Evolutionary conservation across 2,113 vertebrate species (phyloP), one percentile per base, ranked within the genome.

Genomic region (Bostrychus sinensis): DNA sequence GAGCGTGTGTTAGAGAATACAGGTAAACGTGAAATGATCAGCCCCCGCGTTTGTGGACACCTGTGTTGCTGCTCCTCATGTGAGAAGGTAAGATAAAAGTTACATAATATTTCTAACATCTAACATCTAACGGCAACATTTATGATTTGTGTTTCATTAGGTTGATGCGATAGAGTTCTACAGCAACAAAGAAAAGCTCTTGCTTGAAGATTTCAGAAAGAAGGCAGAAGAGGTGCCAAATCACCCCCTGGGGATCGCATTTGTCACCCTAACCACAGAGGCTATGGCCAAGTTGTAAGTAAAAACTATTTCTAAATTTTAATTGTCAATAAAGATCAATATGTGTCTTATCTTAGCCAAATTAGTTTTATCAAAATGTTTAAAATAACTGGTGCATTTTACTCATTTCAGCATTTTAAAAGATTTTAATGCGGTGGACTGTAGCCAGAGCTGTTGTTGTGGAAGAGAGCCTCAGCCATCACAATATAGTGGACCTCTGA

Each of bases 111-210:
- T n/a, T n/a, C n/a, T n/a, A n/a, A n/a, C n/a, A n/a, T n/a, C n/a
- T n/a, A n/a, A n/a, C n/a, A n/a, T n/a, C n/a, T n/a, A n/a, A 39
- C 14, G 13, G 3, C 37, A 39, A 16, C 60, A 17, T 64, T 30
- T 71, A 19, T 64, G 38, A 11, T 7, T 20, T 41, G 2, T 65
- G 19, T 68, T 12, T 65, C 9, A 45, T 22, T 56, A 99, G 97
- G 93, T 98, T 41, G 95, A 99, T 39, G 95, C 97, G 45, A 91
- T 98, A 41, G 88, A 94, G 30, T 95, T 95, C 86, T 99, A 98
- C 61, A 86, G 85, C 0, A 79, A 56, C 41, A 83, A 93, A 75
- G 91, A 88, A 62, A 89, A 89, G 38, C 57, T 81, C 43, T 80
- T 96, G 66, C 61, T 89, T 64, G 90, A 89, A 56, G 88, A 91